These are phyloP conservation scores for Ctenopoma kingsleyae DNA, from an alignment of 2,797 vertebrate genomes.

Conservation along the genomic window DNA sequence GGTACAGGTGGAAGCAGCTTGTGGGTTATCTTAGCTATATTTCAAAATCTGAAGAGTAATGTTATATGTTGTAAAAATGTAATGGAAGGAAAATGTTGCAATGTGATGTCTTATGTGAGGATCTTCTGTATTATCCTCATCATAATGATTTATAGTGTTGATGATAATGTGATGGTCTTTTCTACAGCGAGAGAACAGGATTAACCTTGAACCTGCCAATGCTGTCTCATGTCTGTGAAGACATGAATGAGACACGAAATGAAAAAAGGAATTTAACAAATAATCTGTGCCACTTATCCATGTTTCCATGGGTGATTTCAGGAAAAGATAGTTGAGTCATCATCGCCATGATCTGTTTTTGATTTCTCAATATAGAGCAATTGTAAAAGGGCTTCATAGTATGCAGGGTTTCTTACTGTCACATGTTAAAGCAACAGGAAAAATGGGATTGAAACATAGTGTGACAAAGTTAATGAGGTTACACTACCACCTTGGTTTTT, in stretches of 20 bases:
- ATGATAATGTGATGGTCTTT: constrained; percentile 28
- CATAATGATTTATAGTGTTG: constrained; percentile 10
- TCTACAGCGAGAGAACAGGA: constrained; percentile 20
- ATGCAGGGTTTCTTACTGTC: constrained; percentile 43
- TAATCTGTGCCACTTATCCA: constrained; percentile 35
- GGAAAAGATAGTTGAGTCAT: constrained; percentile 13
- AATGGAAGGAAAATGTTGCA: background rate
- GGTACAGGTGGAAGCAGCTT: background rate
- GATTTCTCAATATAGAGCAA: constrained; percentile 28
- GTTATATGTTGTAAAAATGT: background rate
- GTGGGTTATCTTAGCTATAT: background rate
- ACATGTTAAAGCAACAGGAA: constrained; percentile 47
- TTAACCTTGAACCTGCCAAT: constrained; percentile 34
- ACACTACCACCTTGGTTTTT: constrained; percentile 70
- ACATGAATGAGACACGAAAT: constrained; percentile 4
- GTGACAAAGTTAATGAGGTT: constrained; percentile 79
- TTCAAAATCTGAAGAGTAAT: constrained; percentile 7
- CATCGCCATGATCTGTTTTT: constrained; percentile 27
- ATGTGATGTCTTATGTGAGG: background rate
- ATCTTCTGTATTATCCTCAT: constrained; percentile 6
- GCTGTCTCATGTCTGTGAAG: constrained; percentile 25
- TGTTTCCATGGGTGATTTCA: constrained; percentile 28
- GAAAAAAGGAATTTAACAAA: constrained; percentile 35
- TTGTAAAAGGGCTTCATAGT: constrained; percentile 7
- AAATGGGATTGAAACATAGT: constrained; percentile 55